These are phyloP conservation scores for Boloria selene DNA, from an alignment of 2,888 invertebrate genomes.

Conservation along the genomic window DNA sequence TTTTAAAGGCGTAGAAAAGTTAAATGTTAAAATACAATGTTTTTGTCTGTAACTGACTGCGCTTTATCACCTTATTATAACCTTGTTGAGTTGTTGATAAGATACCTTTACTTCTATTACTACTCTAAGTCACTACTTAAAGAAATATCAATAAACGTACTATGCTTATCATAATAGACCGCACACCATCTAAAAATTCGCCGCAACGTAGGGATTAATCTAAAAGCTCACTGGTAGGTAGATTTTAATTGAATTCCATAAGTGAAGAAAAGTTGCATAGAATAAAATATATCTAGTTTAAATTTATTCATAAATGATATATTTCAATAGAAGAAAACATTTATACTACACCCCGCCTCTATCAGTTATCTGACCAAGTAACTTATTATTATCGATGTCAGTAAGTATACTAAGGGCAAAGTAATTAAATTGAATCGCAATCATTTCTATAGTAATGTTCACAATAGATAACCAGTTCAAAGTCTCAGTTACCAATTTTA, in stretches of 20 bases:
- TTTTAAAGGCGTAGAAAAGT: neutral
- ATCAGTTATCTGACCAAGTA: no score
- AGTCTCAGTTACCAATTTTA: no score
- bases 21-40: constrained; percentile 12
- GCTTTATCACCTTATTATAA: constrained; percentile 43
- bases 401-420: no score
- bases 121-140: constrained; percentile 38
- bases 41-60: constrained; percentile 43
- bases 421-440: no score
- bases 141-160: constrained; percentile 34
- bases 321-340: no score
- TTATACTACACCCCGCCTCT: no score
- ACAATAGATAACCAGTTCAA: no score
- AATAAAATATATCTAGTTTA: no score
- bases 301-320: neutral
- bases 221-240: constrained; percentile 3
- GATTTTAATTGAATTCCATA: no score
- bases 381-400: no score
- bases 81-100: constrained; percentile 48
- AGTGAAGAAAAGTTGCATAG: neutral
- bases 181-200: constrained; percentile 26
- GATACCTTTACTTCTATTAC: constrained; percentile 41
- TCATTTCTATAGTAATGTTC: no score
- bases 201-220: constrained; percentile 8
- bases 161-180: constrained; percentile 12